Percentiles rank a stretch among this genome's conserved stretches.
Evolutionary conservation across 1,140 invertebrate genomes (phyloP).

Genomic region (Lysiphlebus fabarum): DNA sequence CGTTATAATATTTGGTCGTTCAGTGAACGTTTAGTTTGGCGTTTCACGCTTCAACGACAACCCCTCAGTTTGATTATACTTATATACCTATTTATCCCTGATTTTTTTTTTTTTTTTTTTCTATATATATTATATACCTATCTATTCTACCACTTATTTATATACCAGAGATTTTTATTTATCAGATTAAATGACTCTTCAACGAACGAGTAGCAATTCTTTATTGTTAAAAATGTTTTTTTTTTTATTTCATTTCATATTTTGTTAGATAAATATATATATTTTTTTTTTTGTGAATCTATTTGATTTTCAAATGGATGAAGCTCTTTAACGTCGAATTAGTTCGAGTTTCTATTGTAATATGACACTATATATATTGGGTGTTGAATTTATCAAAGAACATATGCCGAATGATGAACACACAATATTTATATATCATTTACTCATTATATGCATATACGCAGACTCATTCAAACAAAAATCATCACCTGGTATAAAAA

Average conservation of each 20-base stretch:
- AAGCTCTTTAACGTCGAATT: conserved; percentile 45
- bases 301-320: conserved; percentile 17
- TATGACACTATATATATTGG: too few species aligned
- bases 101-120: conserved; percentile 7
- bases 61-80: conserved; percentile 33
- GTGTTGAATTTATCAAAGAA: background rate
- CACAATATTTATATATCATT: background rate
- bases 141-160: conserved; percentile 4
- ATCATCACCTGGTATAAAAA: too few species aligned
- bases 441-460: too few species aligned
- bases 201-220: conserved; percentile 2
- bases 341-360: conserved; percentile 22
- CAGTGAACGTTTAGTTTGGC: conserved; percentile 53
- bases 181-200: conserved; percentile 29
- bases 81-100: conserved; percentile 11
- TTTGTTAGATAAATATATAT: too few species aligned
- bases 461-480: too few species aligned
- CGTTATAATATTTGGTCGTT: conserved; percentile 40
- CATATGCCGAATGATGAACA: conserved; percentile 1
- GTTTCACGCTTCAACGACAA: conserved; percentile 53
- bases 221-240: too few species aligned
- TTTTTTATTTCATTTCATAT: too few species aligned
- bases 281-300: too few species aligned
- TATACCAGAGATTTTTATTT: conserved; percentile 15
- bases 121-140: too few species aligned